These are phyloP conservation scores for Chiridota heheva DNA, from an alignment of 35 echinoderm and acorn worm species.

Conservation along the genomic window DNA sequence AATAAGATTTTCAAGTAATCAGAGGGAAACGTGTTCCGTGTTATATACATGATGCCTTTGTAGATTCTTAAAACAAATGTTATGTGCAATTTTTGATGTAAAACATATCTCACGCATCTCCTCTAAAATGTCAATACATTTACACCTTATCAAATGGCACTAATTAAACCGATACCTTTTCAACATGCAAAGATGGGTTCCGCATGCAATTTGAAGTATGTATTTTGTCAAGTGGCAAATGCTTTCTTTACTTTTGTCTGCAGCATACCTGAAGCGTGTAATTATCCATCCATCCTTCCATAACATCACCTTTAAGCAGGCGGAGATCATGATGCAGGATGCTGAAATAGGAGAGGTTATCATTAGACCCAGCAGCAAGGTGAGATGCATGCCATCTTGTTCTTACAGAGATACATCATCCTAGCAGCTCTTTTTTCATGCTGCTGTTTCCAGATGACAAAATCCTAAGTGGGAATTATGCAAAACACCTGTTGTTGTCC, in stretches of 20 bases:
- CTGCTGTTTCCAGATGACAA: background rate
- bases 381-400: conserved; percentile 2
- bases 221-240: too few species aligned
- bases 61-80: too few species aligned
- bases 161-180: too few species aligned
- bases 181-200: too few species aligned
- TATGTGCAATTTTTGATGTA: too few species aligned
- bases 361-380: conserved; percentile 96
- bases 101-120: too few species aligned
- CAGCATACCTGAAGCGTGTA: conserved; percentile 91
- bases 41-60: too few species aligned
- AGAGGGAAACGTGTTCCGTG: too few species aligned
- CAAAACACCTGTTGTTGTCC: background rate
- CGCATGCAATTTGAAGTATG: too few species aligned
- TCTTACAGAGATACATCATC: background rate
- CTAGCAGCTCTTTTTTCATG: background rate
- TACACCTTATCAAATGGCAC: too few species aligned
- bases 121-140: too few species aligned
- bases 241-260: background rate
- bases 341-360: conserved; percentile 85
- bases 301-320: conserved; percentile 90
- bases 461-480: background rate
- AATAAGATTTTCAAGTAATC: too few species aligned
- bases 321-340: conserved; percentile 76
- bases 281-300: conserved; percentile 93